phyloP scores from a whole-genome alignment of 53 echinoderm and acorn worm genomes.

The Pentamera pediparva region DNA sequence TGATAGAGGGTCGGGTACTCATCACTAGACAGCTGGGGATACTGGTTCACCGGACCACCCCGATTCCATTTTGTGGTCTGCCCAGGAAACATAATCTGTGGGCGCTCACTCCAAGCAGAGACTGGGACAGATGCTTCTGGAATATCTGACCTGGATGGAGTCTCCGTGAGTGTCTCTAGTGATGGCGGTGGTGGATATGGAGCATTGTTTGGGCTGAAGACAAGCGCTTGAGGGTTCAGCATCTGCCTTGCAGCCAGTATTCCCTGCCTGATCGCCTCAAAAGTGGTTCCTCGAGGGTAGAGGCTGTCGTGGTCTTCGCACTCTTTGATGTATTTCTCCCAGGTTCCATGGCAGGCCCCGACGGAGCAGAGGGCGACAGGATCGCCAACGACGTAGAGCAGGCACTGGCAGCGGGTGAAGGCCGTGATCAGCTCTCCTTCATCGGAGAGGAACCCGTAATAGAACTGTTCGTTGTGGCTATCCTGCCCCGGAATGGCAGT shows the following conservation, averaged over 20 bases:
- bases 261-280: slow-evolving; percentile 67
- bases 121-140: slow-evolving; percentile 7
- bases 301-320: slow-evolving; percentile 80
- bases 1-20: slow-evolving; percentile 67
- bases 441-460: slow-evolving; percentile 90
- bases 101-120: slow-evolving; percentile 17
- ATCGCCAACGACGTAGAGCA: slow-evolving; percentile 75
- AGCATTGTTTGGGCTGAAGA: slow-evolving; percentile 38
- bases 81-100: neutral
- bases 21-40: slow-evolving; percentile 52
- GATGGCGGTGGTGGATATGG: too few relatives aligned
- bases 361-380: slow-evolving; percentile 86
- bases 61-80: neutral
- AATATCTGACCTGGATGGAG: too few relatives aligned
- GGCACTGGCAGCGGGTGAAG: slow-evolving; percentile 81
- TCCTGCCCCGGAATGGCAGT: slow-evolving; percentile 41
- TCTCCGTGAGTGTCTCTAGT: too few relatives aligned
- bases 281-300: slow-evolving; percentile 53
- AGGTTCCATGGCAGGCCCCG: slow-evolving; percentile 69
- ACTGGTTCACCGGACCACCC: too few relatives aligned
- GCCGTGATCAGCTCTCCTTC: slow-evolving; percentile 86
- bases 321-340: slow-evolving; percentile 69
- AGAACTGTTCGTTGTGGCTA: slow-evolving; percentile 70
- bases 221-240: slow-evolving; percentile 68
- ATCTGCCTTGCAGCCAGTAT: slow-evolving; percentile 64